Base-by-base conservation (phyloP, 2,888 invertebrate species). In the Electrophaes corylata region DNA sequence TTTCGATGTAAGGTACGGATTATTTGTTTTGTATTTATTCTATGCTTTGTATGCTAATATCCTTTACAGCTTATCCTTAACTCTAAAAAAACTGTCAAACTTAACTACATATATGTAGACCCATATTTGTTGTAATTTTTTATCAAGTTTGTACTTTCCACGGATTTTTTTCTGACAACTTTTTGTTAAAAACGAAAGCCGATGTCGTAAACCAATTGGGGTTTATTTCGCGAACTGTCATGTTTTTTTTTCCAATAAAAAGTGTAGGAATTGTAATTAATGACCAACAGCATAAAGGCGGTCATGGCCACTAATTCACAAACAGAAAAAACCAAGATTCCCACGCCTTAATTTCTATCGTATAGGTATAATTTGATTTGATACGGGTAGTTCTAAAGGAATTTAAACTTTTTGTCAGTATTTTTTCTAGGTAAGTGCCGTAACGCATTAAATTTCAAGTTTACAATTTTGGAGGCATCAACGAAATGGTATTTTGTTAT, bases 341-440 rank as follows among this genome's bases (percentile, higher is more conserved):
- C 76, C 86, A 87, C 85, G 84, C 79, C 77, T 73, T 78, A 79
- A 82, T 85, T 84, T 76, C 70, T 78, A 83, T 75, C 66, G 74
- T 73, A 77, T 78, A 81, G 76, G 76, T 83, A 73, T 83, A 81
- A 87, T 84, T 84, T 84, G 79, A 82, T 85, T 82, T 79, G 86
- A 81, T 75, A 72, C 78, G 81, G 83, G 72, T 72, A 65, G 75
- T 82, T 78, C 77, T 54, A 54, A 55, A 74, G 68, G 78, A 76
- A 76, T 80, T 79, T 75, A 66, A 62, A 63, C 61, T 71, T 70
- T 76, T 75, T 75, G 69, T 59, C 62, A 67, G 47, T 58, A 52
- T 52, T 57, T 62, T 57, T 59, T 41, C 26, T 19, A 48, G 35
- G 23, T 56, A 52, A 59, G 58, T 55, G 52, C 55, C 47, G 52